These are phyloP conservation scores for Cyprinus carpio DNA, from an alignment of 2,113 vertebrate species.

Conservation along the genomic window DNA sequence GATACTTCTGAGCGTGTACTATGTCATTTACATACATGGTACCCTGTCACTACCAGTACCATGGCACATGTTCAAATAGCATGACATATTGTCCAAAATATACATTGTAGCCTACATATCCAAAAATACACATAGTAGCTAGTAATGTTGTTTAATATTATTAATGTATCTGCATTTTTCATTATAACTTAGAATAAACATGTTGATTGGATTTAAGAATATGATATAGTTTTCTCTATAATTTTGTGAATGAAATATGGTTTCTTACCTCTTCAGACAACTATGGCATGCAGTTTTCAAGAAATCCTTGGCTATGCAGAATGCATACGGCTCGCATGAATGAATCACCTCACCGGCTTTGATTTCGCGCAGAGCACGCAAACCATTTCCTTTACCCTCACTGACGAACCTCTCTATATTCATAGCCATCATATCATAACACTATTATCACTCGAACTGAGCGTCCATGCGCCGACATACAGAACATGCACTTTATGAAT, in stretches of 20 bases:
- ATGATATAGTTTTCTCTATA: too few relatives aligned
- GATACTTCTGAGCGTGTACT: neutral
- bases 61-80: too few relatives aligned
- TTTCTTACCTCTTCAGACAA: constrained; percentile 85
- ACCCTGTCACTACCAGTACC: neutral
- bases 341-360: constrained; percentile 75
- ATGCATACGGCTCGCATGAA: constrained; percentile 78
- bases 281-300: constrained; percentile 77
- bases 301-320: constrained; percentile 72
- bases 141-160: too few relatives aligned
- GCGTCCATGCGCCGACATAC: neutral
- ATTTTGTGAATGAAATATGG: neutral
- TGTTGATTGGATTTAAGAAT: too few relatives aligned
- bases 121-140: too few relatives aligned
- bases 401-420: constrained; percentile 80
- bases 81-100: too few relatives aligned
- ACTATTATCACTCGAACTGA: neutral
- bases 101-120: too few relatives aligned
- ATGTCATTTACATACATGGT: neutral
- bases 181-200: too few relatives aligned
- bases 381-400: constrained; percentile 79
- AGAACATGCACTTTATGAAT: neutral
- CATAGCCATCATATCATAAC: constrained; percentile 65
- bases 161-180: too few relatives aligned
- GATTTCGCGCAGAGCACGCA: constrained; percentile 69